Evolutionary conservation across 1,140 invertebrate species (phyloP), one percentile per base, ranked within the genome.

Genomic region (Cheumatopsyche charites): DNA sequence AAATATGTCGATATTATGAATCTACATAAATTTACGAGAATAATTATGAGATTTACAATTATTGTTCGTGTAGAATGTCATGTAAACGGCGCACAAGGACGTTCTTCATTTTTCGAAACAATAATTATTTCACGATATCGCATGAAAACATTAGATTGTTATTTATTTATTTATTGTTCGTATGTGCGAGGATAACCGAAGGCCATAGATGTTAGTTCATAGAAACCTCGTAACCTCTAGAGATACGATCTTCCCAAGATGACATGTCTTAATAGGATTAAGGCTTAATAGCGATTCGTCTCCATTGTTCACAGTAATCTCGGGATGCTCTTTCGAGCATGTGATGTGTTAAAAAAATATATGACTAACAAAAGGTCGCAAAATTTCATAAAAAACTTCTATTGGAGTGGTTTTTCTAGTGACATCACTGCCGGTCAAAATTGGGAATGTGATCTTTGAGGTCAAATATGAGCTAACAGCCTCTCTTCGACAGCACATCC

Each of bases 381-480:
- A 36, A 36, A 4, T 36, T 36, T 36, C 29, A 36, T 36, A 36
- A 3, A 36, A 25, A 58, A 58, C 23, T 25, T 58, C 29, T 58
- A 58, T 58, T 58, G 19, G 23, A 25, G 23, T 23, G 23, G 19
- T 25, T 58, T 58, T 25, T 58, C 55, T 23, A 58, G 23, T 58
- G 55, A 58, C 55, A 58, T 58, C 55, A 58, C 21, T 58, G 11
- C 9, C 23, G 21, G 55, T 58, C 55, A 58, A 58, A 58, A 58
- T 25, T 58, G 21, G 21, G 23, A 25, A 58, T 58, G 55, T 58
- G 55, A 58, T 58, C 55, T 58, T 58, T 58, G 21, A 58, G 55
- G 55, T 58, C 55, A 58, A 58, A 58, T 58, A 58, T 58, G 55
- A 58, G 17, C 55, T 58, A 58, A 58, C 55, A 58, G 19, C 21